Conservation (phyloP, 2,797 vertebrate species). For the Cynodonichthys magdalenae region DNA sequence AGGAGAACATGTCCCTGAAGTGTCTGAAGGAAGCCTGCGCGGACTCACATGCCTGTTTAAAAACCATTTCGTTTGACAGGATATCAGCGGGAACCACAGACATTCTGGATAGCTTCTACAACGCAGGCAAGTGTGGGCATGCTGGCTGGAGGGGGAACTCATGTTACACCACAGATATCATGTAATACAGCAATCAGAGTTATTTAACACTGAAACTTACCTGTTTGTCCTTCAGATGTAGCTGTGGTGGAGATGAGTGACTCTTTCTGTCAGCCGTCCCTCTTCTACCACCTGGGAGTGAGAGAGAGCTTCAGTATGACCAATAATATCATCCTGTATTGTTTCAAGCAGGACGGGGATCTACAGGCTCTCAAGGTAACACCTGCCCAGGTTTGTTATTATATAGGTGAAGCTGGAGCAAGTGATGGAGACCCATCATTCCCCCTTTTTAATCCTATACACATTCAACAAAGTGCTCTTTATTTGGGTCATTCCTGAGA, state of each 20-base stretch:
- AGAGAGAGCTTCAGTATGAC: slow-evolving; percentile 94
- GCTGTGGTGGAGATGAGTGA: slow-evolving; percentile 90
- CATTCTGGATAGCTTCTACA: slow-evolving; percentile 88
- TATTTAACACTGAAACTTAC: slow-evolving; percentile 12
- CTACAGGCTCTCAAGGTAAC: slow-evolving; percentile 87
- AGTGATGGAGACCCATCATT: too few relatives aligned
- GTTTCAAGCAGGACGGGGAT: slow-evolving; percentile 82
- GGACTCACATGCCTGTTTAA: slow-evolving; percentile 74
- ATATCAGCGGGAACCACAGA: slow-evolving; percentile 82
- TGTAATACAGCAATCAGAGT: too few relatives aligned
- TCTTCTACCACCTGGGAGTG: slow-evolving; percentile 92
- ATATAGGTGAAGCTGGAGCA: background rate
- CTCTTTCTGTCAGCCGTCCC: slow-evolving; percentile 86
- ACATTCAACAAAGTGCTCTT: too few relatives aligned
- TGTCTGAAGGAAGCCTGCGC: slow-evolving; percentile 86
- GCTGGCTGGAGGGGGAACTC: background rate
- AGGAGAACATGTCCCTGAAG: slow-evolving; percentile 80
- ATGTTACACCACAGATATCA: too few relatives aligned
- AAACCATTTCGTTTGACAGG: slow-evolving; percentile 78
- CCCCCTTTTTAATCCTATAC: too few relatives aligned
- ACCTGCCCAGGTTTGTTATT: background rate
- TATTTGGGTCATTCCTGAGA: too few relatives aligned
- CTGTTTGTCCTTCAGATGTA: slow-evolving; percentile 79
- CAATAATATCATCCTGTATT: slow-evolving; percentile 90
- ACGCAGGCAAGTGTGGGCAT: slow-evolving; percentile 86